Conservation (phyloP, 2,113 vertebrate species). For the Castor canadensis region DNA sequence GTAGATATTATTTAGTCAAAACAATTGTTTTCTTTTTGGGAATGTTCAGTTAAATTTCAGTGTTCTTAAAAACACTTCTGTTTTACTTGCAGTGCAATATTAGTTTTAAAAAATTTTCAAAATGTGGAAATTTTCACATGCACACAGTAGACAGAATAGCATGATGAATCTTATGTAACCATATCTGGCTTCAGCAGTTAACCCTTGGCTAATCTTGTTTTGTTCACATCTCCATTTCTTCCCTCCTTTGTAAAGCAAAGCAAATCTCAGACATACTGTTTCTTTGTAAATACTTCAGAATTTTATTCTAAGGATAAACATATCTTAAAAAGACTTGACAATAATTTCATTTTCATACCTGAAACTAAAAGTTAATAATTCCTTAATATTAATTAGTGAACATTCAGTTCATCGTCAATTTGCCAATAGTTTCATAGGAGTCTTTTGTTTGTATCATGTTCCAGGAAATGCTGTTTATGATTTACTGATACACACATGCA, state of each 20-base stretch:
- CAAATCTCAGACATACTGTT: neutral
- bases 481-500: neutral
- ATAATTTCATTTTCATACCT: neutral
- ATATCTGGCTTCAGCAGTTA: neutral
- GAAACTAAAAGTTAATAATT: neutral
- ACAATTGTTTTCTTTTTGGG: neutral
- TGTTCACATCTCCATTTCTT: neutral
- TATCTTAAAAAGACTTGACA: neutral
- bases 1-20: slow-evolving; percentile 48
- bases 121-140: slow-evolving; percentile 10
- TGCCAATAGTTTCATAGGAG: neutral
- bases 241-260: neutral
- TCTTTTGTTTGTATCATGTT: neutral
- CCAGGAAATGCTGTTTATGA: neutral
- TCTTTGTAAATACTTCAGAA: neutral
- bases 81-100: no score
- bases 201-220: neutral
- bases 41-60: slow-evolving; percentile 32
- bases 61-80: slow-evolving; percentile 27
- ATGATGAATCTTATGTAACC: neutral
- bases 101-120: neutral
- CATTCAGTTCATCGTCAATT: neutral
- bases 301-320: neutral
- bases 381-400: neutral
- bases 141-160: neutral